Evolutionary conservation across 2,113 vertebrate species (phyloP).

Genomic region (Nanorana parkeri): DNA sequence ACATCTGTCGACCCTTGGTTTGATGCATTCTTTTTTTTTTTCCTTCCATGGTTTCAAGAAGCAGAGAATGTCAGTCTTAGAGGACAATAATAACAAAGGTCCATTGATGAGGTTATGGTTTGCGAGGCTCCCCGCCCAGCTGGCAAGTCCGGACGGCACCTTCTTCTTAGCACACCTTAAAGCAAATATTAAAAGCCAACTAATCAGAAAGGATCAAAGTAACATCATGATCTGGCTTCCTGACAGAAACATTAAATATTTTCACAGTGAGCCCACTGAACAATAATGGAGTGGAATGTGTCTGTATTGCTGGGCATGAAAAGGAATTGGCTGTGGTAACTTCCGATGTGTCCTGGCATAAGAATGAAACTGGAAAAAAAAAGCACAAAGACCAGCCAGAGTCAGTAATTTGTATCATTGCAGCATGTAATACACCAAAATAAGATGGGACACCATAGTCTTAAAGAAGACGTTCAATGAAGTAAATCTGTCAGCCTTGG

Average conservation of each 20-base stretch:
- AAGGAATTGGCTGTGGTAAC: background rate
- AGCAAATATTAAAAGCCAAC: constrained; percentile 46
- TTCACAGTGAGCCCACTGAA: constrained; percentile 24
- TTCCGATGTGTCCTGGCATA: background rate
- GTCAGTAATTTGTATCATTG: too few relatives aligned
- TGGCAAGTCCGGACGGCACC: constrained; percentile 40
- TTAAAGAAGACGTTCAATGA: too few relatives aligned
- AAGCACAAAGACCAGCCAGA: too few relatives aligned
- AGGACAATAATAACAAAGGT: constrained; percentile 44
- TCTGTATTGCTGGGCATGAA: constrained; percentile 27
- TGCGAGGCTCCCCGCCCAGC: constrained; percentile 22
- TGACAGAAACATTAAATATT: constrained; percentile 41
- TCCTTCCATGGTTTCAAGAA: background rate
- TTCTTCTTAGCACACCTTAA: constrained; percentile 38
- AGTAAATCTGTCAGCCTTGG: too few relatives aligned
- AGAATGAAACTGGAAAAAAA: background rate
- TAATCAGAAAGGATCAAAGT: constrained; percentile 49
- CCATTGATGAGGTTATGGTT: constrained; percentile 32
- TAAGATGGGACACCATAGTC: too few relatives aligned
- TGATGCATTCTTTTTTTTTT: background rate
- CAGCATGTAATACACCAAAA: too few relatives aligned
- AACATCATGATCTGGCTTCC: constrained; percentile 42
- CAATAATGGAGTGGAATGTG: constrained; percentile 29
- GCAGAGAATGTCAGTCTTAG: background rate
- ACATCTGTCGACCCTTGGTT: background rate